Percentiles rank a stretch among this genome's conserved stretches.
phyloP scores from a whole-genome alignment of 2,113 vertebrate genomes.

The Cyanoderma ruficeps region DNA sequence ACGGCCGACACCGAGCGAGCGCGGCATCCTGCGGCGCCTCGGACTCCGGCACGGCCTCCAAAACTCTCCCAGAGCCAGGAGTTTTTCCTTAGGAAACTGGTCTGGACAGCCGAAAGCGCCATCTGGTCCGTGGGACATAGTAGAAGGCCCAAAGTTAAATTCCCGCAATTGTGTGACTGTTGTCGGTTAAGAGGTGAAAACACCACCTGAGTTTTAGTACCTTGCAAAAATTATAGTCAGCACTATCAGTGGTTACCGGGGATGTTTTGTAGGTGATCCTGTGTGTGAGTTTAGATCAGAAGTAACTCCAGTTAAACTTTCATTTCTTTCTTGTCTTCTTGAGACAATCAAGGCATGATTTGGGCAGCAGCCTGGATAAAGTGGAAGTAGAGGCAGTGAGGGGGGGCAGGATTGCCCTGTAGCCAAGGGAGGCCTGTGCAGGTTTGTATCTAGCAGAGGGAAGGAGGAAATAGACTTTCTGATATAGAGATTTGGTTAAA shows the following conservation, averaged over 20 bases:
- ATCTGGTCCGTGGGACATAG: accelerated
- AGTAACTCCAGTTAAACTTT: background rate
- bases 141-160: background rate
- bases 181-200: background rate
- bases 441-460: background rate
- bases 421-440: background rate
- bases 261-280: background rate
- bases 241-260: accelerated
- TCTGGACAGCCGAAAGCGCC: background rate
- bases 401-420: background rate
- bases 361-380: background rate
- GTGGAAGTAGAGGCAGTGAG: background rate
- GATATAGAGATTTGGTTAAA: background rate
- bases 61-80: accelerated
- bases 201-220: accelerated
- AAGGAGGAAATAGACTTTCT: background rate
- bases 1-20: background rate
- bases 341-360: background rate
- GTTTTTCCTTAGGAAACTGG: background rate
- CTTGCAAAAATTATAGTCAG: background rate
- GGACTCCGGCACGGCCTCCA: background rate
- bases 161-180: background rate
- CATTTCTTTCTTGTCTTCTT: background rate
- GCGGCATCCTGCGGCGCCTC: background rate
- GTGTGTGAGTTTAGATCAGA: background rate